These are phyloP conservation scores for Diarsia mendica DNA, from an alignment of 2,888 invertebrate genomes.

Conservation along the genomic window DNA sequence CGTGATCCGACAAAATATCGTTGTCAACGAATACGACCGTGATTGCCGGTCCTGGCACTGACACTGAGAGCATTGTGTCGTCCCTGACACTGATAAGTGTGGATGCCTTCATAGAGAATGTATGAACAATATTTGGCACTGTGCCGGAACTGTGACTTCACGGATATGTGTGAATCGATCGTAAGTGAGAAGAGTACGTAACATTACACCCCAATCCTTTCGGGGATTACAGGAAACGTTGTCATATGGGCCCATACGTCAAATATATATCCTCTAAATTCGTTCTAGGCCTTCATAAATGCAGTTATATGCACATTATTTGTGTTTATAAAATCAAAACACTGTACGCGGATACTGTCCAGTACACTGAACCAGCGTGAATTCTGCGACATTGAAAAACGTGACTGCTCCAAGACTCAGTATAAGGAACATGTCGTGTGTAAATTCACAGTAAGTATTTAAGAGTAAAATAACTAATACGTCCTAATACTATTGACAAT, in stretches of 20 bases:
- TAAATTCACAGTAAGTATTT: slow-evolving; percentile 25
- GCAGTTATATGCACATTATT: slow-evolving; percentile 9
- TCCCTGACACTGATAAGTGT: too few species aligned
- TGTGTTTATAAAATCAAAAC: not conserved
- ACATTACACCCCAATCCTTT: too few species aligned
- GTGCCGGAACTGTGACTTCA: too few species aligned
- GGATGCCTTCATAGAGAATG: too few species aligned
- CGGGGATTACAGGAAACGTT: too few species aligned
- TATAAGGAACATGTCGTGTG: slow-evolving; percentile 5
- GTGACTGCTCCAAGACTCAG: not conserved
- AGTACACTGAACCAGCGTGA: not conserved
- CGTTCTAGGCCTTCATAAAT: not conserved
- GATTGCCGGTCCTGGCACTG: slow-evolving; percentile 34
- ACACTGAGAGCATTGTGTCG: slow-evolving; percentile 35
- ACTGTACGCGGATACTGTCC: not conserved
- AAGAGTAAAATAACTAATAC: not conserved
- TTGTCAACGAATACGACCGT: slow-evolving; percentile 40
- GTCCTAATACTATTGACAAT: too few species aligned
- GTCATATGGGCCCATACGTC: not conserved
- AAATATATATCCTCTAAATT: not conserved
- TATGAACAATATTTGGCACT: too few species aligned
- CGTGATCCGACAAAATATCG: slow-evolving; percentile 50
- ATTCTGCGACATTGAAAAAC: slow-evolving; percentile 15
- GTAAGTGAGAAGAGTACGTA: too few species aligned
- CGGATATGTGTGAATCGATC: too few species aligned